A percentile compares a stretch with the other conserved stretches of the same genome.
Evolutionary conservation across 2,113 vertebrate species (phyloP).

Genomic region (Trochalopteron elliotii): DNA sequence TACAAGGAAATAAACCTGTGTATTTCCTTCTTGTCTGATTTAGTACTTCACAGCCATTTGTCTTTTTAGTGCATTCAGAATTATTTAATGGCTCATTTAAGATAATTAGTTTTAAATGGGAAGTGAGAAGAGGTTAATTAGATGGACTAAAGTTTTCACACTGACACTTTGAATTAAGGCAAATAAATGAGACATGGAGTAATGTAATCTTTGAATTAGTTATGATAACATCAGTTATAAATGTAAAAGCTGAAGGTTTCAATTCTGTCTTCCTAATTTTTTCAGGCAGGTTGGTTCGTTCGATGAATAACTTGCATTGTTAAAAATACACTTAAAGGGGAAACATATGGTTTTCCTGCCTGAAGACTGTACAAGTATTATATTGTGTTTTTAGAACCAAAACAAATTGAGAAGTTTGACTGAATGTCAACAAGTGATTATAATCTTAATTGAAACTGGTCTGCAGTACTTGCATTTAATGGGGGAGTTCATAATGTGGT

Average conservation of each 20-base stretch:
- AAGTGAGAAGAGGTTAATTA: slow-evolving; percentile 51
- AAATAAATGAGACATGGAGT: slow-evolving; percentile 39
- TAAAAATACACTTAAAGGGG: slow-evolving; percentile 47
- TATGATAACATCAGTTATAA: slow-evolving; percentile 48
- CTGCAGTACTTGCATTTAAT: slow-evolving; percentile 28
- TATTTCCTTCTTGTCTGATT: neutral
- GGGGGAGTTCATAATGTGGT: slow-evolving; percentile 22
- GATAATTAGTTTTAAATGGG: slow-evolving; percentile 55
- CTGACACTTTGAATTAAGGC: slow-evolving; percentile 46
- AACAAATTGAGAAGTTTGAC: slow-evolving; percentile 56
- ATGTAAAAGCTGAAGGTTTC: slow-evolving; percentile 16
- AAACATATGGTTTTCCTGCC: slow-evolving; percentile 71
- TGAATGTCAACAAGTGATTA: slow-evolving; percentile 65
- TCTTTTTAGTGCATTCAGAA: slow-evolving; percentile 25
- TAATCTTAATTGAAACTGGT: slow-evolving; percentile 61
- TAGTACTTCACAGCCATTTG: slow-evolving; percentile 6
- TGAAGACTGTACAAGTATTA: slow-evolving; percentile 54
- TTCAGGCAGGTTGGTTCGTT: neutral
- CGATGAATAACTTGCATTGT: slow-evolving; percentile 65
- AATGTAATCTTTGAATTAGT: slow-evolving; percentile 17
- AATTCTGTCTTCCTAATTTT: slow-evolving; percentile 16
- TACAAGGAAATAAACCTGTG: neutral
- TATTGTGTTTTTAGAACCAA: slow-evolving; percentile 58
- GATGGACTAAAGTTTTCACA: slow-evolving; percentile 23
- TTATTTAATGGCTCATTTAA: slow-evolving; percentile 57